Evolutionary conservation across 1,140 invertebrate genomes (phyloP).

Genomic region (Drosophila neocordata): DNA sequence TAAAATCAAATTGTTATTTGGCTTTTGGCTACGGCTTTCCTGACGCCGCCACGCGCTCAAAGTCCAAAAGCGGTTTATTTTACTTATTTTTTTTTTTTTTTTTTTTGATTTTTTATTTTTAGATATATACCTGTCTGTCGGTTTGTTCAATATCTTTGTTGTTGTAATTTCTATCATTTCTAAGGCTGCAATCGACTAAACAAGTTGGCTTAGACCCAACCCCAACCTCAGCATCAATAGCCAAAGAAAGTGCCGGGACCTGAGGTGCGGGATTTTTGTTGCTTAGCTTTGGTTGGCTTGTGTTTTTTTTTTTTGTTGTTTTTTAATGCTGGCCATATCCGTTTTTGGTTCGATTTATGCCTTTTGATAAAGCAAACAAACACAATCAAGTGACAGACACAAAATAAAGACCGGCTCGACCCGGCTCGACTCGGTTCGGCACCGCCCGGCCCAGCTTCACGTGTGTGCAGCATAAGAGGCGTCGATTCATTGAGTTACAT

Average conservation of each 20-base stretch:
- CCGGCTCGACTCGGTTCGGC: too few relatives aligned
- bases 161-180: slow-evolving; percentile 61
- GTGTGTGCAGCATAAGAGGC: slow-evolving; percentile 14
- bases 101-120: too few relatives aligned
- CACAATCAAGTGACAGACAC: slow-evolving; percentile 29
- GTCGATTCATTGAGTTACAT: slow-evolving; percentile 64
- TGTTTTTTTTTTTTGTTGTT: slow-evolving; percentile 17
- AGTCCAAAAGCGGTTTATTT: slow-evolving; percentile 50
- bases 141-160: slow-evolving; percentile 30
- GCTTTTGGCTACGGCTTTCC: slow-evolving; percentile 14
- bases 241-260: slow-evolving; percentile 66
- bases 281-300: slow-evolving; percentile 53
- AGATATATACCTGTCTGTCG: slow-evolving; percentile 22
- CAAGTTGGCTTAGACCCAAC: slow-evolving; percentile 40
- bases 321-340: slow-evolving; percentile 71
- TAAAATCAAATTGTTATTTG: slow-evolving; percentile 61
- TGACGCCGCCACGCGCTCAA: slow-evolving; percentile 46
- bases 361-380: slow-evolving; percentile 62
- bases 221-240: slow-evolving; percentile 30
- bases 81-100: not conserved
- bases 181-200: slow-evolving; percentile 55
- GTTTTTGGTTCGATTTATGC: slow-evolving; percentile 79
- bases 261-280: slow-evolving; percentile 13
- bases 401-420: slow-evolving; percentile 8
- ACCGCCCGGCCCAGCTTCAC: slow-evolving; percentile 6